Base-by-base conservation (phyloP, 1,140 invertebrate genomes). In the Macrocentrus cingulum region DNA sequence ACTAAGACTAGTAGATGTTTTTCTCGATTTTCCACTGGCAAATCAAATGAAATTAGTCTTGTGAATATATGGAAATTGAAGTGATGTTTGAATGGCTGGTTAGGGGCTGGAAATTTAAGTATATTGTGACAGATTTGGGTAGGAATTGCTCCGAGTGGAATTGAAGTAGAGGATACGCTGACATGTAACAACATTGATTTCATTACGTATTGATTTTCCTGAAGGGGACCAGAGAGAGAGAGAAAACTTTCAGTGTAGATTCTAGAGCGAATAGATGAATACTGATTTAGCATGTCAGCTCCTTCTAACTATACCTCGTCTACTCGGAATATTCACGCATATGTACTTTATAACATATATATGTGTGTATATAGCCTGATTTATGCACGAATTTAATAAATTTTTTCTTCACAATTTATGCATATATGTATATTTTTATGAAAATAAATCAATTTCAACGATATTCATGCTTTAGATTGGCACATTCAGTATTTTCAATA, bases 181-280 rank as follows among this genome's bases (percentile, higher is more conserved):
- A 71, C 65, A 64, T 56, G 62, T 56, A 69, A 70, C 65, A 66
- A 74, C 75, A 75, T 71, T 77, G 75, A 77, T 77, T 77, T 75
- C 69, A 75, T 75, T 75, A 74, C 56, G 70, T 75, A 75, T 75
- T 73, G 73, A 75, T 75, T 72, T 75, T 69, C 61, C 62, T 37
- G 56, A 32, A 41, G 48, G 59, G 64, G n/a, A n/a, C n/a, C n/a
- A n/a, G n/a, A n/a, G n/a, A n/a, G n/a, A n/a, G n/a, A n/a, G n/a
- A n/a, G n/a, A n/a, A n/a, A n/a, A n/a, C n/a, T n/a, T n/a, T n/a
- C n/a, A 63, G 70, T 66, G 64, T 64, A 59, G 64, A 69, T 71
- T 67, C 63, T 23, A 54, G 57, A 7, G 49, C 52, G 73, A 72
- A 75, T 76, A 76, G 66, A 76, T 76, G 72, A 76, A 76, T 76